phyloP scores from a whole-genome alignment of 2,113 vertebrate genomes.

The Passer montanus region DNA sequence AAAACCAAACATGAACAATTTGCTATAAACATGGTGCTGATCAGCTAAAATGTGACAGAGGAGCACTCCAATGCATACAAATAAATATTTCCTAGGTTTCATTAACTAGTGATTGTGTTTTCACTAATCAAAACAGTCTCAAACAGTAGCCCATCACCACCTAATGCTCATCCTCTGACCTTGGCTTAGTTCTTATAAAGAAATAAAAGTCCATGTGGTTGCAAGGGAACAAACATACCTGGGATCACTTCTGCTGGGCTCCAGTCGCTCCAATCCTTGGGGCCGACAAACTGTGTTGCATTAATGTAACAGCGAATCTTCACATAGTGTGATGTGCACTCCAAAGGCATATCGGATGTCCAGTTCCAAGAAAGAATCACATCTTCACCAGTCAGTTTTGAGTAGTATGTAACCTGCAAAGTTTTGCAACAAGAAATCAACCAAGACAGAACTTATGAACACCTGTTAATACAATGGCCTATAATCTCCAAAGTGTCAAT shows the following conservation, averaged over 20 bases:
- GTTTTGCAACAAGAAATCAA: not conserved
- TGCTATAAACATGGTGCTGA: not conserved
- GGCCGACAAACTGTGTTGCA: conserved; percentile 52
- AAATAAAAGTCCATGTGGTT: not conserved
- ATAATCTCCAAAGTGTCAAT: not conserved
- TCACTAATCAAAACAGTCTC: not conserved
- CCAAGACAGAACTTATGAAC: not conserved
- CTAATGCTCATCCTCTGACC: not conserved
- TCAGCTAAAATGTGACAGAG: not conserved
- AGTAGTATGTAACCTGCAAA: conserved; percentile 57
- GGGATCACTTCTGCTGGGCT: conserved; percentile 59
- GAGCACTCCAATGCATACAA: not conserved
- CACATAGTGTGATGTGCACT: conserved; percentile 71
- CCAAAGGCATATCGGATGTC: conserved; percentile 76
- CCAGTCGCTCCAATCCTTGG: conserved; percentile 75
- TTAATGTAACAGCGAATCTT: conserved; percentile 68
- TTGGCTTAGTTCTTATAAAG: not conserved
- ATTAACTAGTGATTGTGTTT: not conserved
- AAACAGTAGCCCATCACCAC: not conserved
- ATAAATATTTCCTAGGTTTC: not conserved
- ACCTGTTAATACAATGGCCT: not conserved
- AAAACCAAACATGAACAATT: not conserved
- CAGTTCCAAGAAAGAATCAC: conserved; percentile 72
- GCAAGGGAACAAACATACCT: conserved; percentile 56
- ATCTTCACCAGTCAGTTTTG: conserved; percentile 50